phyloP scores from a whole-genome alignment of 2,888 invertebrate species.

The Drosophila meridiana region DNA sequence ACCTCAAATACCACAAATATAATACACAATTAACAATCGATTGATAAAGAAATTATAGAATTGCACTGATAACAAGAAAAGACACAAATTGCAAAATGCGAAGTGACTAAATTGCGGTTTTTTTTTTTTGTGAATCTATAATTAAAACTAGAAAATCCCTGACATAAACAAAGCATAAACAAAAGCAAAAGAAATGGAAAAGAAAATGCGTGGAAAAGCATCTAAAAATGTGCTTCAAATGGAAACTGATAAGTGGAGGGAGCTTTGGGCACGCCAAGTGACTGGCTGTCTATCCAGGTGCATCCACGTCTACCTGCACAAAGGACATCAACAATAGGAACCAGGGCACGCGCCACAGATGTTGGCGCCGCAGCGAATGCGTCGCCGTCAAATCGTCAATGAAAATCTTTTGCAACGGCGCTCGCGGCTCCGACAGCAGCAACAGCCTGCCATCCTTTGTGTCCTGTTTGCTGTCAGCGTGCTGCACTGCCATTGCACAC shows the following conservation, averaged over 20 bases:
- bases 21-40: too few relatives aligned
- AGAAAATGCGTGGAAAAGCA: not conserved
- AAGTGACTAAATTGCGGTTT: too few relatives aligned
- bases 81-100: too few relatives aligned
- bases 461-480: slow-evolving; percentile 39
- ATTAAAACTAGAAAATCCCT: not conserved
- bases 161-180: not conserved
- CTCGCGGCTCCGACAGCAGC: slow-evolving; percentile 39
- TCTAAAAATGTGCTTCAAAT: not conserved
- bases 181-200: not conserved
- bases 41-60: not conserved
- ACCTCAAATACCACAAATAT: too few relatives aligned
- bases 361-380: slow-evolving; percentile 34
- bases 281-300: not conserved
- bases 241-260: not conserved
- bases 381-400: slow-evolving; percentile 62
- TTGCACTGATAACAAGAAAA: too few relatives aligned
- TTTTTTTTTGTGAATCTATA: not conserved
- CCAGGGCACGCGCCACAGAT: slow-evolving; percentile 76
- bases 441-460: slow-evolving; percentile 59
- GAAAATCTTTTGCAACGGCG: slow-evolving; percentile 61
- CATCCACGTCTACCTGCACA: slow-evolving; percentile 67
- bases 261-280: not conserved
- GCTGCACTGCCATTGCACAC: slow-evolving; percentile 41
- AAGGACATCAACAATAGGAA: slow-evolving; percentile 74